Percentiles rank a stretch among this genome's conserved stretches.
Conservation (phyloP, 2,797 vertebrate genomes). For the Gambusia yucatana region DNA sequence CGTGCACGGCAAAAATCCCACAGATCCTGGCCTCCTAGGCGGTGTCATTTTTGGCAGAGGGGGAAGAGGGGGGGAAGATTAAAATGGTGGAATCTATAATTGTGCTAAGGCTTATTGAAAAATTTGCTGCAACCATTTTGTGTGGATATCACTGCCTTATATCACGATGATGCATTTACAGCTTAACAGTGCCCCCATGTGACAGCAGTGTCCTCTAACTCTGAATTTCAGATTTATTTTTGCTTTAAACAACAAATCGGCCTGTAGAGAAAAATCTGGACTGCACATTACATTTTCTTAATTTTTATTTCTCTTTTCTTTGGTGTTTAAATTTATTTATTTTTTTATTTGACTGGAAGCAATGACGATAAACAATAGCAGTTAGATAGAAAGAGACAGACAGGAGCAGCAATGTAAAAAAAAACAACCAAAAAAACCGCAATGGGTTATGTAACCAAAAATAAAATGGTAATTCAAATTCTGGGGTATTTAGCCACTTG, state of each 20-base stretch:
- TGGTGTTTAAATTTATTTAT: background rate
- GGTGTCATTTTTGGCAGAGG: conserved; percentile 49
- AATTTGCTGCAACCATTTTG: conserved; percentile 83
- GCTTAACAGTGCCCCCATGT: conserved; percentile 88
- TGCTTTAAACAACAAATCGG: conserved; percentile 27
- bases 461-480: conserved; percentile 26
- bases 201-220: conserved; percentile 59
- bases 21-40: conserved; percentile 35
- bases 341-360: background rate
- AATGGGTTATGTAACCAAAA: conserved; percentile 2
- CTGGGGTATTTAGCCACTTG: conserved; percentile 41
- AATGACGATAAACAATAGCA: conserved; percentile 13
- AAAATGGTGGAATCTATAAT: conserved; percentile 77
- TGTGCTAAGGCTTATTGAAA: conserved; percentile 69
- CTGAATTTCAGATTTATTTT: conserved; percentile 32
- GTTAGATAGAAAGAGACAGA: conserved; percentile 4
- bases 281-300: conserved; percentile 32
- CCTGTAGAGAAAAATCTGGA: conserved; percentile 40
- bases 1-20: conserved; percentile 27
- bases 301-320: background rate
- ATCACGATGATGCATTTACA: conserved; percentile 71
- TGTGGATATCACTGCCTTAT: conserved; percentile 68
- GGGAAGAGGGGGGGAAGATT: conserved; percentile 47
- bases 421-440: background rate
- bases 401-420: conserved; percentile 1